Conservation (phyloP, 2,888 invertebrate species). For the Pasiphila rectangulata region DNA sequence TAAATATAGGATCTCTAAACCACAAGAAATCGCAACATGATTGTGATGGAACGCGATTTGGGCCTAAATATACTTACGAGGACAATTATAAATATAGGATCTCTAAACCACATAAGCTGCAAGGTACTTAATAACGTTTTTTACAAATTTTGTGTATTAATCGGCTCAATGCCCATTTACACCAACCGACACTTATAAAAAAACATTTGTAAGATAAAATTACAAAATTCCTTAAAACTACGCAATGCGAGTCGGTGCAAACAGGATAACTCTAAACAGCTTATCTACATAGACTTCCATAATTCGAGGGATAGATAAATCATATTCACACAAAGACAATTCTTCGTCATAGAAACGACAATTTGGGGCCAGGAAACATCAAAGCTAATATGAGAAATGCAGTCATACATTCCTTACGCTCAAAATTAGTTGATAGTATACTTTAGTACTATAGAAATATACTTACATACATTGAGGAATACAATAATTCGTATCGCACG, state of each 20-base stretch:
- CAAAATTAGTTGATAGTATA: no score
- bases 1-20: no score
- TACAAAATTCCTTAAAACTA: not conserved
- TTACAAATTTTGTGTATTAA: not conserved
- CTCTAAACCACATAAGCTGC: no score
- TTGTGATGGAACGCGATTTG: no score
- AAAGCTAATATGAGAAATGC: not conserved
- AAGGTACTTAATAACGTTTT: no score
- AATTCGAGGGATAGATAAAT: constrained; percentile 3
- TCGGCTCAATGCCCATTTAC: not conserved
- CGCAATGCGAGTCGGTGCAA: not conserved
- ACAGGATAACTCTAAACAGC: not conserved
- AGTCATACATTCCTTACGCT: not conserved
- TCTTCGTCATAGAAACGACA: not conserved
- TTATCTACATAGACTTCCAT: not conserved
- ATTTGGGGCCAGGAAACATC: not conserved
- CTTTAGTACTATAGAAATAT: no score
- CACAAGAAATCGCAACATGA: no score
- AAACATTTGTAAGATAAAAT: not conserved
- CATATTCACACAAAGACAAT: not conserved
- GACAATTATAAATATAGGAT: no score
- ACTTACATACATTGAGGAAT: no score
- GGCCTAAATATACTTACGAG: no score
- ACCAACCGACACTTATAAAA: not conserved
- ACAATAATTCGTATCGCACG: no score